Evolutionary conservation across 2,113 vertebrate species (phyloP), one percentile per base, ranked within the genome.

Genomic region (Lophura nycthemera): DNA sequence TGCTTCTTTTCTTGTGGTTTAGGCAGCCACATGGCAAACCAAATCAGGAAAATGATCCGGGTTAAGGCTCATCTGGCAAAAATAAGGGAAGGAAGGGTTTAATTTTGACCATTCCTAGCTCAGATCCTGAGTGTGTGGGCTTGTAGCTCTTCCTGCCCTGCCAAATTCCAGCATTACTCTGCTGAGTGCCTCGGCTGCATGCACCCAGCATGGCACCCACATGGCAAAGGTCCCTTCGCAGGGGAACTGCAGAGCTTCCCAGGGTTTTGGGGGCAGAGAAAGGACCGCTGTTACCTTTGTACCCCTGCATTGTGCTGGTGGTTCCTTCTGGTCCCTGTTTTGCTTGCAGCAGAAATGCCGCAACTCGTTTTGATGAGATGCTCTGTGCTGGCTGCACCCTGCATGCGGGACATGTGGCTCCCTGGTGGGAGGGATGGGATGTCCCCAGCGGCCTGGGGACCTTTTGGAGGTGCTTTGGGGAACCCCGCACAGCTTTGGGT

Each of bases 161-260:
- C 15, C 59, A 10, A 29, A 13, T 24, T 20, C 38, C 86, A 43
- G 57, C 13, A 19, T 3, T 20, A 6, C 61, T 48, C 27, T 10
- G 64, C 91, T 18, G n/a, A 24, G 70, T 4, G 0, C 59, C 21
- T 25, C 20, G 71, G 11, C 54, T 13, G 63, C 32, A 34, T 45
- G 6, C 29, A 8, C 15, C 17, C 1, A 0, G 8, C 64, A 43
- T 22, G 27, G 32, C 73, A 18, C 61, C 5, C 10, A 0, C 20
- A 1, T 0, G 0, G 59, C 25, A 8, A 2, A 24, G 65, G 13
- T 25, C 32, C 32, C 0, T 0, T 17, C 11, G 4, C 74, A 61
- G 74, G 12, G 61, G 74, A 16, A 1, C 65, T 2, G n/a, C 84
- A 72, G 59, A 57, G 1, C 47, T 40, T 20, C 57, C 54, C 36